Conservation (phyloP, 2,113 vertebrate genomes). For the Platichthys stellatus region DNA sequence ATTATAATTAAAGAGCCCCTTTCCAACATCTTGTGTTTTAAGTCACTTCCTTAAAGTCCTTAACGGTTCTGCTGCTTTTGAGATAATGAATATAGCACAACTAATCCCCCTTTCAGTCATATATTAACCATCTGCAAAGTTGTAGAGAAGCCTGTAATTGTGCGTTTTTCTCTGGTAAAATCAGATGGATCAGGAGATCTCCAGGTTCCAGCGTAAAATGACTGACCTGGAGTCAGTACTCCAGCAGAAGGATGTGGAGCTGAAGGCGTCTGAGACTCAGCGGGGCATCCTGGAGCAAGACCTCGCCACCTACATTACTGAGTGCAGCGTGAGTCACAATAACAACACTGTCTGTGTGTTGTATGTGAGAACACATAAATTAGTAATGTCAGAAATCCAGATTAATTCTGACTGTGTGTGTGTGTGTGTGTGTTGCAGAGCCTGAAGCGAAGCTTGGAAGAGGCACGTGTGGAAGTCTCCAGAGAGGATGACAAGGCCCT, state of each 20-base stretch:
- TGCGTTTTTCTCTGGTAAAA: slow-evolving; percentile 19
- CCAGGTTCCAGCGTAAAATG: slow-evolving; percentile 98
- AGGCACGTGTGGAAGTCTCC: slow-evolving; percentile 98
- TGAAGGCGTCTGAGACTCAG: slow-evolving; percentile 98
- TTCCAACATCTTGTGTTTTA: too few relatives aligned
- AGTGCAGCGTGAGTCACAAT: slow-evolving; percentile 94
- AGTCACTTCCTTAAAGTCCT: neutral
- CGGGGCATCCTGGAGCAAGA: slow-evolving; percentile 98
- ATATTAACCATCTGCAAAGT: neutral
- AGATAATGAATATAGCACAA: neutral
- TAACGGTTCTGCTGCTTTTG: neutral
- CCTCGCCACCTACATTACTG: slow-evolving; percentile 99
- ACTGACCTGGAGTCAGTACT: slow-evolving; percentile 99
- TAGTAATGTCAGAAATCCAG: neutral
- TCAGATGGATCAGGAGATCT: slow-evolving; percentile 99
- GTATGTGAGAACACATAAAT: too few relatives aligned
- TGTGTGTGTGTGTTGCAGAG: slow-evolving; percentile 83
- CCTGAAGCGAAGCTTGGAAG: slow-evolving; percentile 98
- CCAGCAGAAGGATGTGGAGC: slow-evolving; percentile 99
- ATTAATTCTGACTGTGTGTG: neutral
- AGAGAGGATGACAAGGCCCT: slow-evolving; percentile 99
- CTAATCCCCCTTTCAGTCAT: neutral
- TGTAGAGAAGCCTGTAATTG: neutral
- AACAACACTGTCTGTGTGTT: slow-evolving; percentile 2
- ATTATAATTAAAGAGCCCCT: neutral